phyloP scores from a whole-genome alignment of 2,797 vertebrate genomes.

The Tamandua tetradactyla region DNA sequence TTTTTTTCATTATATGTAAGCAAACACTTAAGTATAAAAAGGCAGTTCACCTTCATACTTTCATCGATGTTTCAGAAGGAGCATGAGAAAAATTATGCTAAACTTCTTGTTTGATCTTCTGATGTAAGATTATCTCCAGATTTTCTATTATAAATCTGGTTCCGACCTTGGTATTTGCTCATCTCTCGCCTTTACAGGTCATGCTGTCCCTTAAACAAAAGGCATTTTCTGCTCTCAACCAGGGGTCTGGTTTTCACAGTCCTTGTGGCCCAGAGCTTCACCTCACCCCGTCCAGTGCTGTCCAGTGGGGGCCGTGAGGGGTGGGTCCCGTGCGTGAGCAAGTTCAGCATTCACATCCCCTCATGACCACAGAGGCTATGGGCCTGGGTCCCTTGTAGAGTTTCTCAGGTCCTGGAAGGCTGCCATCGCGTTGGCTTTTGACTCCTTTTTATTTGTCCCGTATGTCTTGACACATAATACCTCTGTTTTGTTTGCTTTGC shows the following conservation, averaged over 20 bases:
- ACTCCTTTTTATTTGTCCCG: background rate
- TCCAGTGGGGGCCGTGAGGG: rapidly evolving
- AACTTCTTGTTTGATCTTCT: background rate
- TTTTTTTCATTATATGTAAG: background rate
- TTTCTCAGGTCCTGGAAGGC: background rate
- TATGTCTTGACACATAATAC: background rate
- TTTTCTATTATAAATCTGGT: rapidly evolving
- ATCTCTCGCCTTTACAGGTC: background rate
- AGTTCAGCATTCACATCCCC: background rate
- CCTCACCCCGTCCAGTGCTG: rapidly evolving
- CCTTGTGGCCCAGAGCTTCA: background rate
- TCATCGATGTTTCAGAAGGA: background rate
- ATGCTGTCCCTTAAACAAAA: background rate
- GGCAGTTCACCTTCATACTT: background rate
- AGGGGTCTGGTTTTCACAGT: rapidly evolving
- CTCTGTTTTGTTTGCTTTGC: background rate
- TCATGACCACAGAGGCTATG: rapidly evolving
- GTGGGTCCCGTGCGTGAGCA: rapidly evolving
- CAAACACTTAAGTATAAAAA: too few species aligned
- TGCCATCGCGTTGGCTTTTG: rapidly evolving
- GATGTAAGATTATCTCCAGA: too few species aligned
- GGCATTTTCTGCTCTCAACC: background rate
- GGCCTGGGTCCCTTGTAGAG: background rate
- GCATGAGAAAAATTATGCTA: too few species aligned
- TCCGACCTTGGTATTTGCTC: background rate